These are phyloP conservation scores for Stegodyphus mimosarum DNA, from an alignment of 1,140 invertebrate species.

Conservation along the genomic window DNA sequence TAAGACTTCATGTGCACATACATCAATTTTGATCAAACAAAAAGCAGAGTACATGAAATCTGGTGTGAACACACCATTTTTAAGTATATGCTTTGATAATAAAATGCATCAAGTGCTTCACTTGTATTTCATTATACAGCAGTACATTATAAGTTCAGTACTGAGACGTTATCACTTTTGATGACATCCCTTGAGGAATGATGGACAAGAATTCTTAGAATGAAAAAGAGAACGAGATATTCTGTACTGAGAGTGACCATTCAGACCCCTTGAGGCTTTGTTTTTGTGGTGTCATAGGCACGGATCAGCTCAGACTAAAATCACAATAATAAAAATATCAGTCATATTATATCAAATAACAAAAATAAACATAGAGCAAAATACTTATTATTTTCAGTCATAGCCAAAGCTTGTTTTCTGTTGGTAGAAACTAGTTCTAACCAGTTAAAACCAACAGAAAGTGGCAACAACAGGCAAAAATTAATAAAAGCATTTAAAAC, in stretches of 20 bases:
- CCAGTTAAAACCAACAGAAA: too few species aligned
- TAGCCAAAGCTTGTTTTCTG: too few species aligned
- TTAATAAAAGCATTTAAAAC: too few species aligned
- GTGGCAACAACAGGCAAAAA: too few species aligned
- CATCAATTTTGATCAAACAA: not conserved
- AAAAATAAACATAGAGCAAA: not conserved
- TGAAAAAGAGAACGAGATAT: not conserved
- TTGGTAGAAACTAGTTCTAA: too few species aligned
- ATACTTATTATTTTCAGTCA: too few species aligned
- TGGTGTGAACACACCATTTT: not conserved
- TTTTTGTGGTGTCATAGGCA: conserved; percentile 84
- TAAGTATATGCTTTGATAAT: not conserved
- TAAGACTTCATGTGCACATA: not conserved
- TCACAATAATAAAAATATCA: not conserved
- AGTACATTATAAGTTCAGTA: not conserved
- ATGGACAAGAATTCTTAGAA: not conserved
- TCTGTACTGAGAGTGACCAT: not conserved
- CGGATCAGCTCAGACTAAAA: conserved; percentile 89
- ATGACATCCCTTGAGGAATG: not conserved
- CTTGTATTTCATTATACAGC: not conserved
- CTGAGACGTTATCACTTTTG: not conserved
- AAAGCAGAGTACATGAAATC: not conserved
- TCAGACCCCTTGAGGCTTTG: conserved; percentile 63
- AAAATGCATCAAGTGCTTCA: not conserved
- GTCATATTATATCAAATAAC: not conserved